These are phyloP conservation scores for Caenorhabditis afra DNA, from an alignment of 2,888 invertebrate genomes.

Conservation along the genomic window DNA sequence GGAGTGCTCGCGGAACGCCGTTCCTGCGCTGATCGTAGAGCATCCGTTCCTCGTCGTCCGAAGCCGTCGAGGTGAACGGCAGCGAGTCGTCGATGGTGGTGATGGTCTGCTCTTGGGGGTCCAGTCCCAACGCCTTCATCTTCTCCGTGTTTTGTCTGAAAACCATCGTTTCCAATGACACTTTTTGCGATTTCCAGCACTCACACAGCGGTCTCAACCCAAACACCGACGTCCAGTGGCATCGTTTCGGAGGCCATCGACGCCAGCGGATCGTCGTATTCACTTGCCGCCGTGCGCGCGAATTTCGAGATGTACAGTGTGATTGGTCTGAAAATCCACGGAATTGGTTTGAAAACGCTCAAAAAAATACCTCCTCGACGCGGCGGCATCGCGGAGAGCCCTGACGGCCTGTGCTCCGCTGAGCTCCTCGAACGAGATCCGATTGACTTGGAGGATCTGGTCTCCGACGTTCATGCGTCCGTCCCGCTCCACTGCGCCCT, in stretches of 20 bases:
- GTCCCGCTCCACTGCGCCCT: conserved; percentile 71
- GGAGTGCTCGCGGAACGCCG: conserved; percentile 59
- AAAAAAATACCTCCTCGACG: conserved; percentile 58
- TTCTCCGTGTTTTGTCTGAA: conserved; percentile 64
- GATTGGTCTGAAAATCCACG: conserved; percentile 66
- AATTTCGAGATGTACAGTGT: conserved; percentile 73
- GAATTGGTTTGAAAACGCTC: not conserved
- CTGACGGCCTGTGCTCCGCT: conserved; percentile 70
- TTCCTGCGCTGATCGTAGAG: conserved; percentile 69
- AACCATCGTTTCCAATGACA: not conserved
- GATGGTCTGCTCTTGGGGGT: conserved; percentile 61
- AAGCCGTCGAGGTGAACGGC: conserved; percentile 56
- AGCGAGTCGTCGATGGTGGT: conserved; percentile 67
- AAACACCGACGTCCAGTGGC: conserved; percentile 73
- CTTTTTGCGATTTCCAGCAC: conserved; percentile 1
- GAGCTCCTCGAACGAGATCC: conserved; percentile 75
- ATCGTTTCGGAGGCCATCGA: conserved; percentile 75
- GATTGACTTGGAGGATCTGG: conserved; percentile 77
- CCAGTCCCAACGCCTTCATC: conserved; percentile 58
- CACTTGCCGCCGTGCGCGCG: conserved; percentile 56
- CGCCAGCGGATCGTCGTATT: conserved; percentile 72
- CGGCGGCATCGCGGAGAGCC: conserved; percentile 68
- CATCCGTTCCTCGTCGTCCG: conserved; percentile 67
- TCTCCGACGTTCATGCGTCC: conserved; percentile 76
- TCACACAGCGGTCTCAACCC: conserved; percentile 68